Conservation (phyloP, 2,888 invertebrate species). For the Spicauda simplicius region DNA sequence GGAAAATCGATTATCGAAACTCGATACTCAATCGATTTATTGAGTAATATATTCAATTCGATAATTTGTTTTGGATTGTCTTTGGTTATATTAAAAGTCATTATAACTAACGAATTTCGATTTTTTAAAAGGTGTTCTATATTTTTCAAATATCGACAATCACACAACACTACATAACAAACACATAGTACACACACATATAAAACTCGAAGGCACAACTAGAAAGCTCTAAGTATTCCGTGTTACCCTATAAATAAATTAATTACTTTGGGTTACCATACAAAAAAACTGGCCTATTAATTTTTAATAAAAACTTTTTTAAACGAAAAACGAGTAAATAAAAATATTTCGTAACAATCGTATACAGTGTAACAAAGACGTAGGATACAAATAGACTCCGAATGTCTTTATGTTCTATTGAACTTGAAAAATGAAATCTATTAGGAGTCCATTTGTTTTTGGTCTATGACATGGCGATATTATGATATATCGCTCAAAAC, state of each 20-base stretch:
- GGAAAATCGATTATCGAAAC: background rate
- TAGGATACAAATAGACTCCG: background rate
- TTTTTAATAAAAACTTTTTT: background rate
- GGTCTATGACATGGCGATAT: background rate
- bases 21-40: background rate
- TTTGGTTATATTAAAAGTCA: background rate
- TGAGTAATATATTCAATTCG: too few relatives aligned
- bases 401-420: background rate
- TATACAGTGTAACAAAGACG: background rate
- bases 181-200: background rate
- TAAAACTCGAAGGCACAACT: background rate
- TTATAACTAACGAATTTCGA: background rate
- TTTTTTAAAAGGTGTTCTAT: background rate
- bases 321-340: background rate
- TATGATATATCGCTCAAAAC: background rate
- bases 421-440: background rate
- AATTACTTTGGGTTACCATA: background rate
- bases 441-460: background rate
- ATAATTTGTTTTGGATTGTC: background rate
- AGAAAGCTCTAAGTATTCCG: background rate
- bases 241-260: background rate
- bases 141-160: background rate
- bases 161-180: background rate
- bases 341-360: background rate
- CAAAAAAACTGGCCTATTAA: background rate